Conservation (phyloP, 2,113 vertebrate species). For the Malaclemys terrapin region DNA sequence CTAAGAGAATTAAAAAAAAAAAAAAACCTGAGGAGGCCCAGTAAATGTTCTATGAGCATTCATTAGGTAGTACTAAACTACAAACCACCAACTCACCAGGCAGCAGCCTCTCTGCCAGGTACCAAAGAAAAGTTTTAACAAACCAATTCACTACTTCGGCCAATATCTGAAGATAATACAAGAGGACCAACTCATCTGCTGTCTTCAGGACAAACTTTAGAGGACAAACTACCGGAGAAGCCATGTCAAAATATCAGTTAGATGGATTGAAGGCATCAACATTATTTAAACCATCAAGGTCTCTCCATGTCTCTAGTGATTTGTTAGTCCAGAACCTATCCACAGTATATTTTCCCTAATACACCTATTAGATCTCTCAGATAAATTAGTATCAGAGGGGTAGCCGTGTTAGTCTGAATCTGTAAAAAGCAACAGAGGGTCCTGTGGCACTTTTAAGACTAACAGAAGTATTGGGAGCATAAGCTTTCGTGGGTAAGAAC, state of each 20-base stretch:
- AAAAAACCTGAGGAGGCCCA: background rate
- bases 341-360: rapidly evolving
- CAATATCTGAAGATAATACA: background rate
- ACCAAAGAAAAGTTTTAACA: background rate
- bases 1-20: background rate
- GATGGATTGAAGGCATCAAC: background rate
- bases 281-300: background rate
- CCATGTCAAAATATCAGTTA: background rate
- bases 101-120: background rate
- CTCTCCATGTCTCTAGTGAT: background rate
- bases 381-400: background rate
- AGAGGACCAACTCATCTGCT: background rate
- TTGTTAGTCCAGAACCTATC: background rate
- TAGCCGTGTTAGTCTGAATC: too few species aligned
- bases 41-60: background rate
- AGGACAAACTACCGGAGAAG: background rate
- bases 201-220: background rate
- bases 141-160: background rate
- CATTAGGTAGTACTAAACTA: background rate
- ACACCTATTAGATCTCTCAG: background rate
- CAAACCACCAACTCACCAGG: background rate
- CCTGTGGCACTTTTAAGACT: too few species aligned
- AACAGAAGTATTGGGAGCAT: too few species aligned
- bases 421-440: too few species aligned
- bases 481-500: too few species aligned